These are phyloP conservation scores for Thaleichthys pacificus DNA, from an alignment of 2,797 vertebrate genomes.

Conservation along the genomic window DNA sequence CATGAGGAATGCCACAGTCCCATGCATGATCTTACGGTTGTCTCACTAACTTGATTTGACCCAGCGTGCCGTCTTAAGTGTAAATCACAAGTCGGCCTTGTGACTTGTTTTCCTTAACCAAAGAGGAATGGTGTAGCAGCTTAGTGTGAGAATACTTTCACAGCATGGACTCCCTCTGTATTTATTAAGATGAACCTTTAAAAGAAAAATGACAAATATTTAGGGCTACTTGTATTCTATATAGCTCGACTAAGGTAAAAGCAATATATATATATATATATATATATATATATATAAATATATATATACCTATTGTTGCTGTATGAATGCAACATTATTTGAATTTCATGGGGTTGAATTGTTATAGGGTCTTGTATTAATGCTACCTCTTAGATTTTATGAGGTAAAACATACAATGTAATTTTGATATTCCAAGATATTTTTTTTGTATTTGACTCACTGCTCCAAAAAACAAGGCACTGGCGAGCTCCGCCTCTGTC, in stretches of 20 bases:
- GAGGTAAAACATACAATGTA: not conserved
- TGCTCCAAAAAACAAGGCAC: too few relatives aligned
- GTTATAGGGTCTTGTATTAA: too few relatives aligned
- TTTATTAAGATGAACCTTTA: too few relatives aligned
- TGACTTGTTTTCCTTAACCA: constrained; percentile 17
- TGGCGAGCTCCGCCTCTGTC: not conserved
- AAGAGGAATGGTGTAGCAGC: constrained; percentile 4
- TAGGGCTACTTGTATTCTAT: not conserved
- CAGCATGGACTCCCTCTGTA: not conserved
- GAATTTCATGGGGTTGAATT: too few relatives aligned
- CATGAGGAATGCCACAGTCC: not conserved
- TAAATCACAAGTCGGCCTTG: constrained; percentile 22
- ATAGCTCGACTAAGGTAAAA: too few relatives aligned
- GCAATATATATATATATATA: too few relatives aligned
- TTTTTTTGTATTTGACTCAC: too few relatives aligned
- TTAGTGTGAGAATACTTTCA: constrained; percentile 1
- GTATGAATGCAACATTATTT: too few relatives aligned
- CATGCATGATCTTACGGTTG: not conserved
- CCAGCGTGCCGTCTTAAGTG: constrained; percentile 13
- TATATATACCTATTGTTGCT: too few relatives aligned
- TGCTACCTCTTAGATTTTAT: not conserved
- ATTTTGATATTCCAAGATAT: not conserved
- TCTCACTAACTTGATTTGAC: constrained; percentile 18
- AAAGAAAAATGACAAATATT: not conserved
- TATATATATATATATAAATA: too few relatives aligned